phyloP scores from a whole-genome alignment of 2,113 vertebrate genomes.

The Puma concolor region DNA sequence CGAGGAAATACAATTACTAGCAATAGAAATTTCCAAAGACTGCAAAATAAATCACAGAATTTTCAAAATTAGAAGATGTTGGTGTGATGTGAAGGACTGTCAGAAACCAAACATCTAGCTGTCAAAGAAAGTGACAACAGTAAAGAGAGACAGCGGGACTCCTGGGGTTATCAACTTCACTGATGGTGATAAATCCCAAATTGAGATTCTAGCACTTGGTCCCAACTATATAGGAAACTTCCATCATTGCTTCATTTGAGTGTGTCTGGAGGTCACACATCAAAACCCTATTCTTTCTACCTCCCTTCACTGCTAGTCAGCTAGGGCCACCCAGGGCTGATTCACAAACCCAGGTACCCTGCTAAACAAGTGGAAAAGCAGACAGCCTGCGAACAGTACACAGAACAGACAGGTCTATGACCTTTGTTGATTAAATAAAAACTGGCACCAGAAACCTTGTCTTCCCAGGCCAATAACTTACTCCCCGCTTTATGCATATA shows the following conservation, averaged over 20 bases:
- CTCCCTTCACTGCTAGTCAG: too few species aligned
- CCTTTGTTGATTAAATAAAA: not conserved
- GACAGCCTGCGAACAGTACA: not conserved
- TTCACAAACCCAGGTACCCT: not conserved
- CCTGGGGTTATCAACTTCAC: not conserved
- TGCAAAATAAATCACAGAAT: conserved; percentile 28
- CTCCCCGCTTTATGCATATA: not conserved
- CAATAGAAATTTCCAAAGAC: conserved; percentile 36
- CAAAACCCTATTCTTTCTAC: not conserved
- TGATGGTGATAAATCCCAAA: not conserved
- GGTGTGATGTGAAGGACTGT: not conserved
- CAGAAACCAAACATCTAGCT: conserved; percentile 8
- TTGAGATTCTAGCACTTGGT: not conserved
- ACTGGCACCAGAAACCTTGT: not conserved
- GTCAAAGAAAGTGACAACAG: not conserved
- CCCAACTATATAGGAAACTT: not conserved
- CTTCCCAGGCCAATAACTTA: not conserved
- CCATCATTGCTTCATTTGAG: not conserved
- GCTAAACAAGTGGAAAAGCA: not conserved
- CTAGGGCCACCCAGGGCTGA: not conserved
- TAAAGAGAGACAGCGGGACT: not conserved
- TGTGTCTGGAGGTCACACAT: not conserved
- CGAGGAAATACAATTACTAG: conserved; percentile 38
- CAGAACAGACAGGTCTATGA: not conserved
- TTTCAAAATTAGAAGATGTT: conserved; percentile 24